These are phyloP conservation scores for Cynopterus sphinx DNA, from an alignment of 2,797 vertebrate species.

Conservation along the genomic window DNA sequence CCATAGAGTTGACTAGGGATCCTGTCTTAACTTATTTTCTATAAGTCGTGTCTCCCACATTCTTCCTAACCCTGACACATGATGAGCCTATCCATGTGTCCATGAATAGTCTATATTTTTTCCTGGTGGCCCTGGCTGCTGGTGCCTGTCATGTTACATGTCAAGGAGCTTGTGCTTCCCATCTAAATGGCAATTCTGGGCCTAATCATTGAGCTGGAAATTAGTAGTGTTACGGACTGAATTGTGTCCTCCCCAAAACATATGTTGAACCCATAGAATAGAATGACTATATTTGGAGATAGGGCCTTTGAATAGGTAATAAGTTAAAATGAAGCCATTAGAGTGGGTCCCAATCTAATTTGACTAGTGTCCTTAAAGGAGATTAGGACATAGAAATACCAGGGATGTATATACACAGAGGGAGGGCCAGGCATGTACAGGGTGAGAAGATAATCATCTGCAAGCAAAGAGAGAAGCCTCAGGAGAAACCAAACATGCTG, in stretches of 20 bases:
- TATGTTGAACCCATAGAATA: background rate
- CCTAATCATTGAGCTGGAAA: background rate
- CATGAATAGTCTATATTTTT: background rate
- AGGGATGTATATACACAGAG: background rate
- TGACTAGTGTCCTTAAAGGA: background rate
- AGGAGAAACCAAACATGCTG: background rate
- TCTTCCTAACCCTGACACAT: background rate
- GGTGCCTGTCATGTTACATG: background rate
- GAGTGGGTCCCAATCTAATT: background rate
- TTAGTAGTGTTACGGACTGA: background rate
- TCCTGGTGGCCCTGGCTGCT: background rate
- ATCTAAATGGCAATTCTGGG: background rate
- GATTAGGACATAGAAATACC: background rate
- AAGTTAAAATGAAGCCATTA: background rate
- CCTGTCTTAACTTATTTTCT: background rate
- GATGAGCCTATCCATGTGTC: background rate
- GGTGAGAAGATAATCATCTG: background rate
- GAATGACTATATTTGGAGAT: background rate
- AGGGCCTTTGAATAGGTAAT: background rate
- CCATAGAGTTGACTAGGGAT: background rate
- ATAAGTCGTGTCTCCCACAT: background rate
- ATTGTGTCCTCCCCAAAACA: background rate
- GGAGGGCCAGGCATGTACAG: background rate
- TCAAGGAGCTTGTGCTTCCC: background rate
- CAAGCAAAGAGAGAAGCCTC: background rate